Evolutionary conservation across 1,140 invertebrate species (phyloP).

Genomic region (Apis laboriosa): DNA sequence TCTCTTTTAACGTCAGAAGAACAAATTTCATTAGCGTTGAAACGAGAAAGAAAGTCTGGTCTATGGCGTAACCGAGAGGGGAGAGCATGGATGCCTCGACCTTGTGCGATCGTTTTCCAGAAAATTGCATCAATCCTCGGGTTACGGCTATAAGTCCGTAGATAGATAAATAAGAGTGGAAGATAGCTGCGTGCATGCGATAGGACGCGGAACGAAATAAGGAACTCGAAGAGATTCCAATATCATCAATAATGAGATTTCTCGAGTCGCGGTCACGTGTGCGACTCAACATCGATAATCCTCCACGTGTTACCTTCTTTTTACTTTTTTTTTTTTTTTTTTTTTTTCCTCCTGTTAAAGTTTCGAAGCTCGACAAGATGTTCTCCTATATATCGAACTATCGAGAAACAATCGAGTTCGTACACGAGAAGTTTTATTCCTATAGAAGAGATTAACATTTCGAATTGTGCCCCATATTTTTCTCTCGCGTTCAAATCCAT

Average conservation of each 20-base stretch:
- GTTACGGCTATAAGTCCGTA: no score
- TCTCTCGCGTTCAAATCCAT: no score
- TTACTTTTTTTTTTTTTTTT: neutral
- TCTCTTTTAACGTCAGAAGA: neutral
- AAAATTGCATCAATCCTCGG: neutral
- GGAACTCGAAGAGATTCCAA: neutral
- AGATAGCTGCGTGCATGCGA: neutral
- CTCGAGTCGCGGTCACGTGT: neutral
- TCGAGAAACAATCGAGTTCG: neutral
- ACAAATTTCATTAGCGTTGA: neutral
- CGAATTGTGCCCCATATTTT: no score
- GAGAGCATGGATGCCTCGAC: no score
- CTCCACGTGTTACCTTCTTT: no score
- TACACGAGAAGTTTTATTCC: no score
- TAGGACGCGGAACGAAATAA: neutral
- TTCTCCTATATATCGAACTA: neutral
- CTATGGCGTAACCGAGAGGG: no score
- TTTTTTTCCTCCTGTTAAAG: neutral
- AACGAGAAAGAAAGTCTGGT: neutral
- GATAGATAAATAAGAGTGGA: neutral
- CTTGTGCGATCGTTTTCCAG: neutral
- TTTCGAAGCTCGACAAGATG: neutral
- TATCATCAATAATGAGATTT: slow-evolving; percentile 25
- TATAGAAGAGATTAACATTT: no score
- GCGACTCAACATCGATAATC: neutral